Evolutionary conservation across 2,797 vertebrate genomes (phyloP).

Genomic region (Sandelia bainsii): DNA sequence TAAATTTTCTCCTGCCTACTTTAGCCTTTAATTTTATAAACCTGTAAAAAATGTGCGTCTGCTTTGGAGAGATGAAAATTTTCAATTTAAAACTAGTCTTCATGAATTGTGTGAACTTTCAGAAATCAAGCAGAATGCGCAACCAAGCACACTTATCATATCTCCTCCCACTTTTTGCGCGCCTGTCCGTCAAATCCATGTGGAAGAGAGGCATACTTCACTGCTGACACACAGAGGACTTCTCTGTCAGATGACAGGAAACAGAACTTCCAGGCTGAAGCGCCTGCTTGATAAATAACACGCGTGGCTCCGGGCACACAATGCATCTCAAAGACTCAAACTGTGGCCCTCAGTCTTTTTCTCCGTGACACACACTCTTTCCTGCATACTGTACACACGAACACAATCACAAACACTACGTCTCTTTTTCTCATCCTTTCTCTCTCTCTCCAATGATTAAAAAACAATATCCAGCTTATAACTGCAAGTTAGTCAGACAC

Average conservation of each 20-base stretch:
- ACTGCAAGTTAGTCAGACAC: slow-evolving; percentile 85
- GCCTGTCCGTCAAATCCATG: slow-evolving; percentile 31
- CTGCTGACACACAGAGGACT: slow-evolving; percentile 37
- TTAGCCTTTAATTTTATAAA: slow-evolving; percentile 54
- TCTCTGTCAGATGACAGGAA: slow-evolving; percentile 61
- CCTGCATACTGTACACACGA: slow-evolving; percentile 28
- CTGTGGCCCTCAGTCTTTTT: slow-evolving; percentile 55
- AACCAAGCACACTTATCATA: slow-evolving; percentile 20
- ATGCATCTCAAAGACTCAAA: slow-evolving; percentile 41
- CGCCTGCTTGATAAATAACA: slow-evolving; percentile 54
- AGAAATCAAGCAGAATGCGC: slow-evolving; percentile 19
- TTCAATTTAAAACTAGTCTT: slow-evolving; percentile 9
- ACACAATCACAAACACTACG: slow-evolving; percentile 42
- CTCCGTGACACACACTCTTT: slow-evolving; percentile 36
- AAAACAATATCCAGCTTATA: slow-evolving; percentile 86
- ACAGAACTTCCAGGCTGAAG: slow-evolving; percentile 51
- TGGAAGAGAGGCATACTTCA: slow-evolving; percentile 32
- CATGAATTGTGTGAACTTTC: slow-evolving; percentile 30
- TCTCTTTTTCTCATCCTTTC: slow-evolving; percentile 47
- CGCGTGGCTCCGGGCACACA: slow-evolving; percentile 36
- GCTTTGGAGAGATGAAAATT: slow-evolving; percentile 14
- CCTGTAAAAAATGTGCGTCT: slow-evolving; percentile 24
- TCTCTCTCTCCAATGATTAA: slow-evolving; percentile 77
- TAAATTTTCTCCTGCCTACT: slow-evolving; percentile 63
- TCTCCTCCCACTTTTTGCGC: slow-evolving; percentile 48